Evolutionary conservation across 1,140 invertebrate species (phyloP).

Genomic region (Forficula auricularia): DNA sequence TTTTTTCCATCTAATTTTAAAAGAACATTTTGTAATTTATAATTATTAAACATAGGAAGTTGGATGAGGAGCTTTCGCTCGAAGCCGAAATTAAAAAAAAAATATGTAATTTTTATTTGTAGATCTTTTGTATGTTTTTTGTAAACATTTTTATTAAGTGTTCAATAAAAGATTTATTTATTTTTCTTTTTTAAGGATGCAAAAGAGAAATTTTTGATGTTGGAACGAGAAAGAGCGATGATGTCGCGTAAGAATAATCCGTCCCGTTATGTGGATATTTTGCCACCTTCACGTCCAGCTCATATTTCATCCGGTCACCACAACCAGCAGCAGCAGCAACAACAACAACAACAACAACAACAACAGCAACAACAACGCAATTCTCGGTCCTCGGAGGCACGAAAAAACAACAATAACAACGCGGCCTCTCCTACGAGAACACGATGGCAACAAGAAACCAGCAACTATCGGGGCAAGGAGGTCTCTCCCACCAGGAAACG

Average conservation of each 20-base stretch:
- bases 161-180: too few species aligned
- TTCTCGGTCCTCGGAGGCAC: not conserved
- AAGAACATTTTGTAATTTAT: too few species aligned
- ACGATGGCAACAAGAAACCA: constrained; percentile 4
- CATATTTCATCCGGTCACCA: not conserved
- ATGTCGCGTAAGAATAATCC: constrained; percentile 17
- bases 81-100: too few species aligned
- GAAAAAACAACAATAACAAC: constrained; percentile 4
- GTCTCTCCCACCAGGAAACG: too few species aligned
- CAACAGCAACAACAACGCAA: not conserved
- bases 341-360: not conserved
- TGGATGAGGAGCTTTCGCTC: too few species aligned
- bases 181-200: constrained; percentile 32
- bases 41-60: too few species aligned
- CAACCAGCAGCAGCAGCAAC: not conserved
- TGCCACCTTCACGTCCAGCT: not conserved
- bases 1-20: too few species aligned
- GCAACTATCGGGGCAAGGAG: not conserved
- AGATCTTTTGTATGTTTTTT: too few species aligned
- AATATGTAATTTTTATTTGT: too few species aligned
- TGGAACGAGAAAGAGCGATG: constrained; percentile 47
- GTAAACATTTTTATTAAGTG: too few species aligned
- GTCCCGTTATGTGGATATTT: constrained; percentile 8
- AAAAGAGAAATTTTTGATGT: constrained; percentile 60
- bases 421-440: constrained; percentile 4